phyloP scores from a whole-genome alignment of 2,888 invertebrate species.

The Andricus curvator region DNA sequence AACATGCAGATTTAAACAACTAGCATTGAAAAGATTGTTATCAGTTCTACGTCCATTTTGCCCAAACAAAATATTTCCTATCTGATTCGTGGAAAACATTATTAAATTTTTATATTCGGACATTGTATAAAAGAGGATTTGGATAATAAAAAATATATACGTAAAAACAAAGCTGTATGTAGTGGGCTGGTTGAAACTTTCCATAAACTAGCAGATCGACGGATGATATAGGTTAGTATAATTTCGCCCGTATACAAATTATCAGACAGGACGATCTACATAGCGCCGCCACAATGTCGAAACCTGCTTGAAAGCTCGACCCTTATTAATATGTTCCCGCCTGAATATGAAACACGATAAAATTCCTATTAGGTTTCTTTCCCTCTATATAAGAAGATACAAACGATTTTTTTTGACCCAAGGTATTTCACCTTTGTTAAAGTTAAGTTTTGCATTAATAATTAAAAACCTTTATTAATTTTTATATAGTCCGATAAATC shows the following conservation, averaged over 20 bases:
- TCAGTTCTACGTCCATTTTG: background rate
- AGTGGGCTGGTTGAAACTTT: slow-evolving; percentile 24
- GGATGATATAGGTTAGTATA: slow-evolving; percentile 63
- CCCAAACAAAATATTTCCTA: background rate
- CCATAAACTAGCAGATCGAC: slow-evolving; percentile 42
- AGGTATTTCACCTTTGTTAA: background rate
- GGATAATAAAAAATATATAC: background rate
- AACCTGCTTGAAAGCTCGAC: slow-evolving; percentile 62
- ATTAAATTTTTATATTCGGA: background rate
- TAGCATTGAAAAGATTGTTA: background rate
- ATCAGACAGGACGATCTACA: slow-evolving; percentile 71
- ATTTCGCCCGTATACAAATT: slow-evolving; percentile 67
- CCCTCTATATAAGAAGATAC: background rate
- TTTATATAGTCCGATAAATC: background rate
- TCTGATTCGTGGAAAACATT: background rate
- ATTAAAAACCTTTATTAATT: background rate
- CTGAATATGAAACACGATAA: slow-evolving; percentile 13
- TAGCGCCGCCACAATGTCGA: slow-evolving; percentile 65
- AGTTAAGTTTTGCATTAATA: background rate
- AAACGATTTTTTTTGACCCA: background rate
- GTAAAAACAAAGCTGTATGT: background rate
- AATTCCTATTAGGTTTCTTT: background rate
- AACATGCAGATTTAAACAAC: background rate
- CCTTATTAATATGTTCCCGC: slow-evolving; percentile 60
- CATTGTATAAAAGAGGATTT: background rate